Evolutionary conservation across 1,140 invertebrate genomes (phyloP), one percentile per base, ranked within the genome.

Genomic region (Gerris buenoi): DNA sequence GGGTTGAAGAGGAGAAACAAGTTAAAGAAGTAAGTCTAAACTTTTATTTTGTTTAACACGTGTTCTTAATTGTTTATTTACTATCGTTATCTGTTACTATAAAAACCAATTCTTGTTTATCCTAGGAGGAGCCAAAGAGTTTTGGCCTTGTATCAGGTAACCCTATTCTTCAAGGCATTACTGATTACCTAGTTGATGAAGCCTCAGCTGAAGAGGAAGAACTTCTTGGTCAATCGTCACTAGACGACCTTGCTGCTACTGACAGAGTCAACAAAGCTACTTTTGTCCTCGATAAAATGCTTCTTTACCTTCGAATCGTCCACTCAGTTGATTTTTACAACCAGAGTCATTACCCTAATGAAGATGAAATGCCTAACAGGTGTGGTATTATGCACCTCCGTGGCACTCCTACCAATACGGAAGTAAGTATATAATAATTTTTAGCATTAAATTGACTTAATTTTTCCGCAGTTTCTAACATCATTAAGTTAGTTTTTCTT

Each of bases 281-380:
- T 5, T 18, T 5, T 46, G 18, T 88, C 27, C 75, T 92, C 61
- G 91, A 93, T 75, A 80, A 87, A 33, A 82, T 99, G 57, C 84
- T 99, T 29, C 77, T 98, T 13, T 99, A 99, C 76, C 78, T 99
- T 69, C 85, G 97, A 33, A 85, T 99, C 60, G 97, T 99, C 0
- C 95, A 99, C 79, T 98, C 95, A 0, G 89, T 99, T 60, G 97
- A 99, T 78, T 99, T 96, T 76, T 99, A 99, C 76, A 97, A 96
- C 79, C 93, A 96, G 73, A 95, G 91, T 73, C 96, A 99, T 74
- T 99, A 99, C 81, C 93, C 95, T 0, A 97, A 97, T 75, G 97
- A 99, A 79, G 97, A 99, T 78, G 95, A 97, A 76, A 99, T 99
- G 97, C 97, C 97, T 0, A 98, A 99, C 77, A 83, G 95, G 27